These are phyloP conservation scores for Synanthedon myopaeformis DNA, from an alignment of 2,888 invertebrate species.

Conservation along the genomic window DNA sequence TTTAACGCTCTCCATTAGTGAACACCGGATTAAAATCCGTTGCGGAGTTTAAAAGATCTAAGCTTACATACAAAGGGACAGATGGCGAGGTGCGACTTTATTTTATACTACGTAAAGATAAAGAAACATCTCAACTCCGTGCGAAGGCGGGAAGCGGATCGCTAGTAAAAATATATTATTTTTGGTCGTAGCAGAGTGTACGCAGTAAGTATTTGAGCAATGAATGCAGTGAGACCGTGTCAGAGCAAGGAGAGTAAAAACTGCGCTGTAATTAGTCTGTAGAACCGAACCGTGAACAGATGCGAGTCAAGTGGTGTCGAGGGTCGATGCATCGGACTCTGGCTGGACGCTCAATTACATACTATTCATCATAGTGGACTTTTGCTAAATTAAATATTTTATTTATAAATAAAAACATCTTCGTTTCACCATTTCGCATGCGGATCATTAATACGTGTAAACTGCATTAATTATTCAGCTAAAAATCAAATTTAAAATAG, in stretches of 20 bases:
- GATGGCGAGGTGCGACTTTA: too few relatives aligned
- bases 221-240: conserved; percentile 20
- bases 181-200: too few relatives aligned
- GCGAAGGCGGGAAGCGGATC: conserved; percentile 12
- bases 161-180: too few relatives aligned
- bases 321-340: conserved; percentile 3
- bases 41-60: too few relatives aligned
- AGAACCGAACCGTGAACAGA: conserved; percentile 48
- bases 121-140: conserved; percentile 19
- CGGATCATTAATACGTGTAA: too few relatives aligned
- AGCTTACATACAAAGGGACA: too few relatives aligned
- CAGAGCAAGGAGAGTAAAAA: conserved; percentile 44
- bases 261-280: conserved; percentile 57
- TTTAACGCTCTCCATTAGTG: too few relatives aligned
- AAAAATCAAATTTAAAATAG: too few relatives aligned
- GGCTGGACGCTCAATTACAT: conserved; percentile 2
- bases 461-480: too few relatives aligned
- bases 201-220: background rate
- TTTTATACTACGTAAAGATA: too few relatives aligned
- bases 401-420: background rate
- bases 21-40: too few relatives aligned
- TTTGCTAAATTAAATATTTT: background rate
- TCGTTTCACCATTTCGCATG: too few relatives aligned
- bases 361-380: background rate
- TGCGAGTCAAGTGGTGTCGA: conserved; percentile 23